Base-by-base conservation (phyloP, 1,140 invertebrate genomes). In the Fopius arisanus region DNA sequence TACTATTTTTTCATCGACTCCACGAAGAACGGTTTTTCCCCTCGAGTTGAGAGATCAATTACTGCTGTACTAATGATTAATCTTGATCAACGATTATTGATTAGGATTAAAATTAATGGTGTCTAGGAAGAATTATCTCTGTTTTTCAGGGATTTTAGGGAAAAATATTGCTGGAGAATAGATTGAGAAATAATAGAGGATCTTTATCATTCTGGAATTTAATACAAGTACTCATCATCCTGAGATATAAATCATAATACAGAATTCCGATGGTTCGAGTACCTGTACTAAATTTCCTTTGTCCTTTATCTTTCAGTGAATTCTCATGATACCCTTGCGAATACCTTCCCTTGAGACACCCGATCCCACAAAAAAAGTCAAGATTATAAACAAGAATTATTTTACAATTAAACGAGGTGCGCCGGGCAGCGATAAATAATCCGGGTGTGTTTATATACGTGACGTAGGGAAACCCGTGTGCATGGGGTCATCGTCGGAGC, bases 371-470 rank as follows among this genome's bases (percentile, higher is more conserved):
- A 72, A 73, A 37, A 78, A 82, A 81, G 79, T 75, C 48, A 72
- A 37, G 73, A 78, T 31, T 76, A 82, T 81, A 81, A 81, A 83
- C 81, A 83, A 80, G 78, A 83, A 84, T 82, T 84, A 83, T 80
- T 83, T 83, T 81, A 83, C 80, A 83, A 84, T 83, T 83, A 80
- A 82, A 70, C 74, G 78, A 28, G 54, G 26, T 66, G 74, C 73
- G 71, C 74, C 71, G 69, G 54, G 63, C 63, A 72, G 62, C 72
- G 72, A 78, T 81, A 81, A 81, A 81, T 80, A 81, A 73, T 37
- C 29, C 33, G 14, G 48, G 65, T 14, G 43, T 48, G 43, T 48
- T 48, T 16, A 19, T 48, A 48, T 48, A 48, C 14, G 43, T 48
- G 43, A 16, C 65, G 26, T 48, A 66, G 29, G 23, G 2, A 59